Evolutionary conservation across 37 sponge, comb jelly and placozoan species (phyloP), one percentile per base, ranked within the genome.

Genomic region (Aplysina aerophoba): DNA sequence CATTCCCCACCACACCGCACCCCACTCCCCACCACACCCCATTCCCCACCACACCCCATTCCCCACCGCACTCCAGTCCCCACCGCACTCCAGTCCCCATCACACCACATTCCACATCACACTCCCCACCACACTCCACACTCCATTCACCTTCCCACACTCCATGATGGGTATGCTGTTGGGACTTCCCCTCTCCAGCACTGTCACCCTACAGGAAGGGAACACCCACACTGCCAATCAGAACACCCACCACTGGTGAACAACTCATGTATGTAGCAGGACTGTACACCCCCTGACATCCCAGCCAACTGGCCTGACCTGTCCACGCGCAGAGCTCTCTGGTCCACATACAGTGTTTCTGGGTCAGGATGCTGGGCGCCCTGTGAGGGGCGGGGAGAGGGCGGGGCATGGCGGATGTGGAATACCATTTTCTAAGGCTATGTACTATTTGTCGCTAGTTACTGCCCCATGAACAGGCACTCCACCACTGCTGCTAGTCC

Each of bases 301-400:
- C 31, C 11, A 15, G 22, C 22, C 2, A 1, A 83, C 3, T 33
- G 39, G 50, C 11, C 86, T 68, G 8, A 90, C 89, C 93, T 78
- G 87, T 97, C 98, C 59, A 91, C 88, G 16, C 98, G 78, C 53
- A 97, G 84, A 0, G 98, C 98, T 36, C 98, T 68, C 66, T 87
- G 85, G 82, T 97, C 98, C 8, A 97, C 89, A 73, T 95, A 95
- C 35, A 81, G 80, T 27, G 64, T 89, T 55, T 85, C 81, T 15
- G 94, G 83, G 66, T 95, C 96, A 2, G 95, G 89, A 19, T 91
- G 91, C 38, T 87, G 88, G 15, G 94, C 80, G 60, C 98, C 94
- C 91, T 93, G n/a, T n/a, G 19, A 35, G 75, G 50, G 17, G 33
- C 1, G 33, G 37, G 19, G 65, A 59, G 38, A n/a, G 41, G 27